Conservation (phyloP, 1,140 invertebrate species). For the Cotesia typhae region DNA sequence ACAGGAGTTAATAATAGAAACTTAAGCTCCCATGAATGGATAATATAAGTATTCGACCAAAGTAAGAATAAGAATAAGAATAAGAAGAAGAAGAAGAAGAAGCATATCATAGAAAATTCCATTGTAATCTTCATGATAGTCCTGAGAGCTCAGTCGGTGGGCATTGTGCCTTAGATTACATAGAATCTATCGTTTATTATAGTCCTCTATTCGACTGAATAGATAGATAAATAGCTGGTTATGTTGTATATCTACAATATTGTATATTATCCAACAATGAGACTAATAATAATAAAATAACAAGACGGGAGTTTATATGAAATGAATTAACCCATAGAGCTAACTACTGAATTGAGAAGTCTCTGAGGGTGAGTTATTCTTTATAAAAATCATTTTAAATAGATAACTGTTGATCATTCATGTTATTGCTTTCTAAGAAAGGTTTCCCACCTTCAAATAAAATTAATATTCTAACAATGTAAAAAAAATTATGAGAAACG, state of each 20-base stretch:
- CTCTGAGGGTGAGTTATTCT: too few relatives aligned
- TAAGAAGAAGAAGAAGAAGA: constrained; percentile 22
- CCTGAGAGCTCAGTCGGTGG: constrained; percentile 27
- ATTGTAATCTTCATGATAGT: constrained; percentile 35
- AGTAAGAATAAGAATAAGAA: not conserved
- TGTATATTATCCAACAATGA: too few relatives aligned
- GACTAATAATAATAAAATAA: too few relatives aligned
- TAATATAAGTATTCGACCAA: not conserved
- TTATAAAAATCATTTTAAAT: too few relatives aligned
- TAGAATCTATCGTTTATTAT: constrained; percentile 51
- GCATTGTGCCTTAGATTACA: constrained; percentile 43
- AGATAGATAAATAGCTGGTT: constrained; percentile 49
- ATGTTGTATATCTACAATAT: constrained; percentile 8
- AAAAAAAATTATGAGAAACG: too few relatives aligned
- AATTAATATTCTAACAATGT: too few relatives aligned
- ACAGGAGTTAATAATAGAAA: constrained; percentile 15
- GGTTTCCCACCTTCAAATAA: too few relatives aligned
- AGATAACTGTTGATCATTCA: too few relatives aligned
- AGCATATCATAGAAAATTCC: constrained; percentile 24
- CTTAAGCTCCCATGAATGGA: constrained; percentile 10
- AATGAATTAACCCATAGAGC: constrained; percentile 10
- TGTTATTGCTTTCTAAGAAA: too few relatives aligned
- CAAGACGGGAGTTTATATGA: too few relatives aligned
- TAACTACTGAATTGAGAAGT: not conserved
- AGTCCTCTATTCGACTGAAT: constrained; percentile 41